Base-by-base conservation (phyloP, 2,888 invertebrate species). In the Noctua janthina region DNA sequence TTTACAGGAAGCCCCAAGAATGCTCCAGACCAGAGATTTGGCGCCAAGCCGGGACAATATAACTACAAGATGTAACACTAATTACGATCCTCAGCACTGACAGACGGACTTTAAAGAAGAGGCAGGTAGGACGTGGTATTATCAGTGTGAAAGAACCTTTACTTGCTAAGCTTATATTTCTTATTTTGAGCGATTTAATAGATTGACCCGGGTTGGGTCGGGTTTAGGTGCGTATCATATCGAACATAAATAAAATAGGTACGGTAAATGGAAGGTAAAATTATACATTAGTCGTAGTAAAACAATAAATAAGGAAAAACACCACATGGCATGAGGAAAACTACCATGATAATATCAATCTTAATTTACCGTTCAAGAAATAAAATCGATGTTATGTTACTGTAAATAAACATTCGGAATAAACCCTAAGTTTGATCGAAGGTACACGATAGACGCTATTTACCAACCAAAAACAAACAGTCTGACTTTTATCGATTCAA, bases 251-350 rank as follows among this genome's bases (percentile, higher is more conserved):
- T 17, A 62, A 43, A 49, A 2, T 51, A 74, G 17, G 23, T 49
- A 59, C 17, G 35, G 43, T n/a, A 46, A 51, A 29, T 23, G 66
- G 46, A 49, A 81, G 64, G 13, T 64, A 56, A 76, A n/a, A 6
- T 39, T 67, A 56, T 17, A 82, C 43, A 13, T 29, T 54, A 68
- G 29, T 17, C 54, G 69, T 69, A 83, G 39, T 69, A n/a, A 69
- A 83, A 83, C 49, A 20, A 64, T 69, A 64, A 71, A 84, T 71
- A 71, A 71, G 79, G 72, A 67, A 79, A 78, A 70, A n/a, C 2
- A 46, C 23, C n/a, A 51, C 84, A 78, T 35, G 15, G 35, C n/a
- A 59, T n/a, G 70, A 77, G 82, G 84, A 82, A 82, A 83, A 82
- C 17, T 79, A 43, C 49, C 49, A 64, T 51, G 35, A 71, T 35